phyloP scores from a whole-genome alignment of 1,140 invertebrate species.

The Trichonephila clavata region DNA sequence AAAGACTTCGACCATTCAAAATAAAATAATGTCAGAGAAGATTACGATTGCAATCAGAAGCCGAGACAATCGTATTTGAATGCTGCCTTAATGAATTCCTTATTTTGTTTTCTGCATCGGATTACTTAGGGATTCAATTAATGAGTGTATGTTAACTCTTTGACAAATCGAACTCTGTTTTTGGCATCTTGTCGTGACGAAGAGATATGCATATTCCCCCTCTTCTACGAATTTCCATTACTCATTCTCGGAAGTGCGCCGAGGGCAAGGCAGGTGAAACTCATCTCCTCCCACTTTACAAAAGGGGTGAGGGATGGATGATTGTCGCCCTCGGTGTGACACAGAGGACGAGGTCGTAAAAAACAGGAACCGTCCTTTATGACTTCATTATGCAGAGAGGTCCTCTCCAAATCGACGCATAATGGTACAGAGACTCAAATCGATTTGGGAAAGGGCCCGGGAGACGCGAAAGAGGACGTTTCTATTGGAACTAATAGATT shows the following conservation, averaged over 20 bases:
- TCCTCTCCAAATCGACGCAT: not conserved
- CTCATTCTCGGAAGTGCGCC: not conserved
- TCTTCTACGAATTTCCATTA: not conserved
- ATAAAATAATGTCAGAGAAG: too few relatives aligned
- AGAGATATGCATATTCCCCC: not conserved
- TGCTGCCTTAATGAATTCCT: too few relatives aligned
- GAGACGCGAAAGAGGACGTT: not conserved
- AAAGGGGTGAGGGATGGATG: not conserved
- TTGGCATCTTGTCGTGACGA: not conserved
- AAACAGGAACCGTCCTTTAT: not conserved
- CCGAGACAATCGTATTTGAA: too few relatives aligned
- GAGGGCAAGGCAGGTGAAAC: not conserved
- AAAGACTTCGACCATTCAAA: too few relatives aligned
- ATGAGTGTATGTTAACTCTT: not conserved
- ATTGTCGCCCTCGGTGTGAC: not conserved
- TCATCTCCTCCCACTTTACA: not conserved
- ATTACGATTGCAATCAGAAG: too few relatives aligned
- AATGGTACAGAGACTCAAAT: not conserved
- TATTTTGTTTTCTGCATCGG: too few relatives aligned
- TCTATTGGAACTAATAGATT: not conserved
- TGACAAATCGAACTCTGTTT: not conserved
- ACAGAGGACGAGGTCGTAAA: not conserved
- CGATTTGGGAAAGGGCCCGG: slow-evolving; percentile 1
- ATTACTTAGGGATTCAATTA: too few relatives aligned
- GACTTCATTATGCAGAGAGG: slow-evolving; percentile 41